Evolutionary conservation across 2,113 vertebrate species (phyloP).

Genomic region (Tragulus kanchil): DNA sequence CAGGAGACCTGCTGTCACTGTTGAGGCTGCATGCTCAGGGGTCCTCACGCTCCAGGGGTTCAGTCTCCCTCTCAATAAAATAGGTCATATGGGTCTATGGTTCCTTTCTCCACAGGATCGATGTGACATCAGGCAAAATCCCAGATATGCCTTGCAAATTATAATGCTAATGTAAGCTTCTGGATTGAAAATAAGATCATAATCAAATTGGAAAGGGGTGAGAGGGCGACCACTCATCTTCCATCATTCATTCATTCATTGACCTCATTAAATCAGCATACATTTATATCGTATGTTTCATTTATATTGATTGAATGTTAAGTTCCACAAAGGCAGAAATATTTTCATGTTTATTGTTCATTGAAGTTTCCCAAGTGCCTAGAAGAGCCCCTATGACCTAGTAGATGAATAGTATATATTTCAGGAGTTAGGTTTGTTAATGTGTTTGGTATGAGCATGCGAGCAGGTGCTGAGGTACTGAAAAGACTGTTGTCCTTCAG

Average conservation of each 20-base stretch:
- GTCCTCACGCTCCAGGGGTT: background rate
- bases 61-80: background rate
- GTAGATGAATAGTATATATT: background rate
- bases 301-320: background rate
- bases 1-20: background rate
- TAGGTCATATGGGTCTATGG: background rate
- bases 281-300: background rate
- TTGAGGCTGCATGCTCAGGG: background rate
- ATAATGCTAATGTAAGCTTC: background rate
- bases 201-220: background rate
- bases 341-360: background rate
- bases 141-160: background rate
- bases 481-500: background rate
- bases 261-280: background rate
- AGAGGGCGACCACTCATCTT: background rate
- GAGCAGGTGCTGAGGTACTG: background rate
- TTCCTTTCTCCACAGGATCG: background rate
- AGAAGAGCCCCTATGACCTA: background rate
- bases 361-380: background rate
- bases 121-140: background rate
- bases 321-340: background rate
- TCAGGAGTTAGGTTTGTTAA: background rate
- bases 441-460: background rate
- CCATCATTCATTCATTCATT: background rate
- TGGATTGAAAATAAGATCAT: background rate